Conservation (phyloP, 2,888 invertebrate genomes). For the Hoplodrina blanda region DNA sequence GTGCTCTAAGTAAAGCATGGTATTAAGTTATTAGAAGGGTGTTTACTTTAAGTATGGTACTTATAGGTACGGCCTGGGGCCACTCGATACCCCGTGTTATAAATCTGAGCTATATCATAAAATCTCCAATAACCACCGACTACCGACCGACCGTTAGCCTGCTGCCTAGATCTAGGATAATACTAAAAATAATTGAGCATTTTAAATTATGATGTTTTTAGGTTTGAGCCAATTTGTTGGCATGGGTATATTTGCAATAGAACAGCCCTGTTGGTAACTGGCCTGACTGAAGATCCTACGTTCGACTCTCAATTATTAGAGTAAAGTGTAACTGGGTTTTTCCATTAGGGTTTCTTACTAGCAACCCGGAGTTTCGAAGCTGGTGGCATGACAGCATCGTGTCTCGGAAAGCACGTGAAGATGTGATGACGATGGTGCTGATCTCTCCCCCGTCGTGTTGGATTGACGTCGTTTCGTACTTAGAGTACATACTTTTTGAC, state of each 20-base stretch:
- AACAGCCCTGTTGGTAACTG: too few species aligned
- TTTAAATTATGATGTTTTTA: constrained; percentile 56
- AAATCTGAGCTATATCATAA: constrained; percentile 75
- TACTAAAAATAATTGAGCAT: constrained; percentile 57
- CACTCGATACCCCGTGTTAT: constrained; percentile 62
- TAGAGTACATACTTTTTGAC: too few species aligned
- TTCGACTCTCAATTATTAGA: too few species aligned
- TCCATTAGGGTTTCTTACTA: too few species aligned
- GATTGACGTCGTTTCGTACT: too few species aligned
- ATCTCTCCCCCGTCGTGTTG: too few species aligned
- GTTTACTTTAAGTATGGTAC: constrained; percentile 72
- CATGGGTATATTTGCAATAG: constrained; percentile 5
- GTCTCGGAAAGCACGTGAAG: too few species aligned
- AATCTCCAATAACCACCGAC: constrained; percentile 72
- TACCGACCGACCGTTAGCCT: constrained; percentile 66
- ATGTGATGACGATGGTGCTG: too few species aligned
- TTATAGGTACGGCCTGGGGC: constrained; percentile 66
- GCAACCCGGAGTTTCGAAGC: too few species aligned
- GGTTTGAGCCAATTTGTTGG: constrained; percentile 24
- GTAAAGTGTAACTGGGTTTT: too few species aligned
- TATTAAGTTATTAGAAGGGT: constrained; percentile 73
- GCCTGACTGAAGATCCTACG: too few species aligned
- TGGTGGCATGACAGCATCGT: too few species aligned
- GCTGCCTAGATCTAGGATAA: constrained; percentile 50
- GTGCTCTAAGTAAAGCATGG: constrained; percentile 54